Base-by-base conservation (phyloP, 2,888 invertebrate species). In the Drosophila mimetica region DNA sequence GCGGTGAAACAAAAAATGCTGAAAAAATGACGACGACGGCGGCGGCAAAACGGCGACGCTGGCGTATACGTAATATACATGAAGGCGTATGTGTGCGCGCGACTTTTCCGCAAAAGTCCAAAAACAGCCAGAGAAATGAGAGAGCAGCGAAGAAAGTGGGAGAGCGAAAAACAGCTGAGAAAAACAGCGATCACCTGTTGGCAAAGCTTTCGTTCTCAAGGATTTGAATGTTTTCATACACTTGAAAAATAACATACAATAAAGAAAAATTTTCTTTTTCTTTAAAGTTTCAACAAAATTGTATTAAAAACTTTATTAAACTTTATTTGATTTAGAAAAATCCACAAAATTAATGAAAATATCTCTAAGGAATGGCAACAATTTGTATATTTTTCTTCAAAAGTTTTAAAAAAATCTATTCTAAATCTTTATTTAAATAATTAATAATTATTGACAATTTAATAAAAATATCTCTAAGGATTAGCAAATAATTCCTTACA, bases 91-190 rank as follows among this genome's bases (percentile, higher is more conserved):
- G 25, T 60, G 39, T 75, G 65, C 67, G 70, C 59, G 63, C 64
- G 66, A 78, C 71, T 85, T 85, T 83, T 83, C 83, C 86, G 83
- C 81, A 83, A 84, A 46, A 82, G 77, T 74, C 85, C 65, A 81
- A 75, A 81, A 79, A 74, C 70, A 47, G 71, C 63, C 55, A 79
- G 74, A 74, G 64, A 58, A 76, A 54, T 52, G 74, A 41, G 66
- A 46, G 60, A 54, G 57, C 20, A 44, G 32, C 50, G 39, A 34
- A 47, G 58, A 71, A 54, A 44, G 50, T 18, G 52, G 18, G 54
- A 41, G 39, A 34, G 30, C n/a, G 22, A n/a, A 18, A 22, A 69
- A 47, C 71, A 71, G 71, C 61, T 61, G 70, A 46, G 20, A 6
- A 22, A 22, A 22, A 22, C 22, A 22, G 30, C 48, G 50, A 46